Percentiles rank a stretch among this genome's conserved stretches.
Evolutionary conservation across 2,113 vertebrate species (phyloP).

Genomic region (Clarias magur): DNA sequence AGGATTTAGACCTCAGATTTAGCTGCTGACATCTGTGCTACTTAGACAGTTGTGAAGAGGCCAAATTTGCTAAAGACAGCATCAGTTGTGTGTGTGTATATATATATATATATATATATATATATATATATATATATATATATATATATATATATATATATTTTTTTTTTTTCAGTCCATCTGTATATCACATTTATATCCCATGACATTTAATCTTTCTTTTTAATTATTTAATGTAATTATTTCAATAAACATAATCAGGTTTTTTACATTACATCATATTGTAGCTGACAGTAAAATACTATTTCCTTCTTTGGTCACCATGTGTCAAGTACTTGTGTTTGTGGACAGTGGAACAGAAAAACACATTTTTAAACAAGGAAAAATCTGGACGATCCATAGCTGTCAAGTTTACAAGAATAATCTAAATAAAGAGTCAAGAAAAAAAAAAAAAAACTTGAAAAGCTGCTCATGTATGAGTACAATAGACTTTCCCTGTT

Average conservation of each 20-base stretch:
- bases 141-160: no score
- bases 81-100: neutral
- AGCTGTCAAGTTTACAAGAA: neutral
- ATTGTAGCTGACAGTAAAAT: neutral
- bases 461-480: neutral
- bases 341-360: neutral
- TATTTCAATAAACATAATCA: neutral
- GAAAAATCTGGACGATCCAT: neutral
- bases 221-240: neutral
- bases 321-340: neutral
- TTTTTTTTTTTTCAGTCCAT: no score
- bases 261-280: neutral
- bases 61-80: neutral
- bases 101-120: no score
- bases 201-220: neutral
- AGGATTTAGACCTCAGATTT: neutral
- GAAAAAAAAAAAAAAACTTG: neutral
- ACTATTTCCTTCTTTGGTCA: neutral
- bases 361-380: neutral
- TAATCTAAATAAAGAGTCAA: neutral
- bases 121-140: no score
- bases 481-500: neutral
- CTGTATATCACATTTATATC: neutral
- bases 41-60: neutral
- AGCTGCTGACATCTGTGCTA: neutral